These are phyloP conservation scores for Prorops nasuta DNA, from an alignment of 1,140 invertebrate species.

Conservation along the genomic window DNA sequence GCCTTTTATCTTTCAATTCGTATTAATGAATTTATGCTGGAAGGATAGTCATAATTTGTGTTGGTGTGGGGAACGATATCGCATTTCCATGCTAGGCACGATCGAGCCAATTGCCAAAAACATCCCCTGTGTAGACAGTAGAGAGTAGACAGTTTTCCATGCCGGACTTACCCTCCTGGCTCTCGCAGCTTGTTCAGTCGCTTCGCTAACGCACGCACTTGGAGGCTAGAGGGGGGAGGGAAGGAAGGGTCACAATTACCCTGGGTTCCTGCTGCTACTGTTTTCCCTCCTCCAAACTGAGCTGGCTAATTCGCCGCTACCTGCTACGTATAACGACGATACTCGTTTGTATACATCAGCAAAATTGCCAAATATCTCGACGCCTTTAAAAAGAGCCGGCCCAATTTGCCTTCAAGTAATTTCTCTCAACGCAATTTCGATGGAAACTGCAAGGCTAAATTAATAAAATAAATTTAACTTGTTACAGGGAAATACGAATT, in stretches of 20 bases:
- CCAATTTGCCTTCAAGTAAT: no score
- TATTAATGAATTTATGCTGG: conserved; percentile 34
- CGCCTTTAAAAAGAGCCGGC: no score
- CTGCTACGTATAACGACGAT: no score
- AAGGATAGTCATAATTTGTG: conserved; percentile 24
- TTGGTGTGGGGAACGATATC: conserved; percentile 17
- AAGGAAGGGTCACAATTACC: neutral
- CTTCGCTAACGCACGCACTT: neutral
- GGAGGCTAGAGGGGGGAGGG: no score
- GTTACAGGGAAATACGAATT: no score
- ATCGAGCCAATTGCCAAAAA: conserved; percentile 32
- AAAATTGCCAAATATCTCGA: no score
- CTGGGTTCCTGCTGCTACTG: no score
- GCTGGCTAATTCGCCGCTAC: neutral
- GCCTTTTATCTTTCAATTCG: conserved; percentile 19
- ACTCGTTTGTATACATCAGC: no score
- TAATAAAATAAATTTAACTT: no score
- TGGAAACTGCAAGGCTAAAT: no score
- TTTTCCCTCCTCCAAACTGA: neutral
- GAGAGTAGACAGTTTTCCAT: neutral
- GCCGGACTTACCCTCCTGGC: neutral
- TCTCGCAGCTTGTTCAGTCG: neutral
- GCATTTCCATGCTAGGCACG: conserved; percentile 28
- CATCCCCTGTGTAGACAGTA: conserved; percentile 12
- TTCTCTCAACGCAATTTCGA: no score